Base-by-base conservation (phyloP, 2,113 vertebrate species). In the Gambusia holbrooki region DNA sequence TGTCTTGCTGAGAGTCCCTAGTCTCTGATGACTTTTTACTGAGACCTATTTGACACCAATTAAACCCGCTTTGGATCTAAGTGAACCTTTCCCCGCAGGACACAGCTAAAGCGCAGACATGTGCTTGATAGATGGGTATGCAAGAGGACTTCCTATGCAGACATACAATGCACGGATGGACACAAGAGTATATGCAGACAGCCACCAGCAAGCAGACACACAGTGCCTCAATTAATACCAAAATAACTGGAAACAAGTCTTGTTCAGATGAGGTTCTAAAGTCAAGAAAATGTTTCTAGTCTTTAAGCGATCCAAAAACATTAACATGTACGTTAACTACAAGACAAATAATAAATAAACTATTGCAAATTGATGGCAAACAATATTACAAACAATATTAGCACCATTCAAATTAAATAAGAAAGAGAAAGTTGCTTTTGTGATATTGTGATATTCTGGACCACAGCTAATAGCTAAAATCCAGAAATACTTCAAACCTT, bases 31-130 rank as follows among this genome's bases (percentile, higher is more conserved):
- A 73, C 91, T 92, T 84, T 94, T 94, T 91, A 91, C 93, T 61
- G 87, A 89, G 92, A 92, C 78, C 92, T 92, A 89, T 90, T 95
- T 94, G 94, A 95, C 92, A 95, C 88, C 93, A 95, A 94, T 95
- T 95, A 96, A 95, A 92, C 85, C 83, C 83, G 66, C 77, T 87
- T 71, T 73, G 83, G 77, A 81, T 83, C 75, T 77, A 69, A 83
- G 60, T 61, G 33, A 74, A 87, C 81, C 84, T 83, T 83, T 84
- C 66, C 87, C 90, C 83, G 63, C 62, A 69, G 87, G 86, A 82
- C 80, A 83, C 71, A 76, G 72, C 74, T 81, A 72, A 80, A 83
- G 89, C 82, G 76, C 84, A 62, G 60, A n/a, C 76, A 64, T 79
- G 68, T 82, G 76, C 81, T 77, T 85, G 82, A 76, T 63, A 82